Evolutionary conservation across 1,140 invertebrate genomes (phyloP), one percentile per base, ranked within the genome.

Genomic region (Tetragnatha versicolor): DNA sequence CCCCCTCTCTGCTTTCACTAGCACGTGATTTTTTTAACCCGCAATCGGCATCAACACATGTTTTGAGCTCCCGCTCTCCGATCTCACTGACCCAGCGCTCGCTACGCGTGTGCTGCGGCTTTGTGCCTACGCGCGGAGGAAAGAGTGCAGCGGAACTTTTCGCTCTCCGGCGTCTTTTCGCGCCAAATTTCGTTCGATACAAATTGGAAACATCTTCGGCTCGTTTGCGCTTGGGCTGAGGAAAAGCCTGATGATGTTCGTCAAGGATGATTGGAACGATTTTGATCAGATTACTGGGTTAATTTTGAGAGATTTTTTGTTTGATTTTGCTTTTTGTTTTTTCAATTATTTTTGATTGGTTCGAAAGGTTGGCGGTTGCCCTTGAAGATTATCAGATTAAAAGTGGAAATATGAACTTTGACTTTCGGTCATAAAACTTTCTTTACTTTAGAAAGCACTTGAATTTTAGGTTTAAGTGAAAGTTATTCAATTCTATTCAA

Each of bases 301-400:
- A 35, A 20, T 51, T 37, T 20, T 17, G 37, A 17, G 10, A 47
- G 47, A 53, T 4, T 1, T n/a, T n/a, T n/a, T 31, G 7, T 29
- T n/a, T 31, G 29, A 20, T 69, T 37, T 22, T 17, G 33, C 7
- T 17, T 47, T 6, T 14, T 69, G 31, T 53, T 53, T 53, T 69
- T 51, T 17, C 17, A 31, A 25, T 49, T 27, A 10, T 66, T 25
- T 17, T n/a, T 66, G 20, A 47, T 25, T 42, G n/a, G 27, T 10
- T 17, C 20, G 63, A 29, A 22, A 47, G 25, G 25, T 9, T 37
- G n/a, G 25, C 49, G 14, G 69, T 72, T 58, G 51, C 69, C 68
- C 69, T 72, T 72, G 69, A 35, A 33, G 14, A 72, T 35, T 72
- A 72, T 72, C 69, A 58, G 51, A 17, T n/a, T 25, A 35, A 42